Conservation (phyloP, 2,797 vertebrate genomes). For the Microchirus variegatus region DNA sequence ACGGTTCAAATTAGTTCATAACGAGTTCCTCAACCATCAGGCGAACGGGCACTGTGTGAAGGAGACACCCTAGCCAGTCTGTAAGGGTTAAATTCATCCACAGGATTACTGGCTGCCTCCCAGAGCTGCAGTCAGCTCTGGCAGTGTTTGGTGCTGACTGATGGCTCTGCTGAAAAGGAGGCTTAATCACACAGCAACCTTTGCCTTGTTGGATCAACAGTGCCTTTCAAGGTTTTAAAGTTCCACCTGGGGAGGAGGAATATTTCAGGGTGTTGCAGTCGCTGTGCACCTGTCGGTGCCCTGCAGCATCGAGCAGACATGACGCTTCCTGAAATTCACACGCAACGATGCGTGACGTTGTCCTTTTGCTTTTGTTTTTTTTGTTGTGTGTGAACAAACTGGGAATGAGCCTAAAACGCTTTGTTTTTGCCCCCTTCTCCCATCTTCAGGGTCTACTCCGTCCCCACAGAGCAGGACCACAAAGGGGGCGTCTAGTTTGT, state of each 20-base stretch:
- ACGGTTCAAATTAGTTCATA: constrained; percentile 39
- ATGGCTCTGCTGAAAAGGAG: constrained; percentile 77
- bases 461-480: constrained; percentile 79
- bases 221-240: constrained; percentile 63
- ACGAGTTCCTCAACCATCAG: constrained; percentile 25
- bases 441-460: constrained; percentile 76
- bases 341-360: constrained; percentile 24
- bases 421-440: constrained; percentile 12
- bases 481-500: constrained; percentile 75
- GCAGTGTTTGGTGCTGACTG: constrained; percentile 75
- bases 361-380: constrained; percentile 4
- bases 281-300: constrained; percentile 61
- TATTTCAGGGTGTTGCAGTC: constrained; percentile 64
- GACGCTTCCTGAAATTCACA: constrained; percentile 36
- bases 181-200: constrained; percentile 84
- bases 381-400: constrained; percentile 18
- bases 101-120: constrained; percentile 75
- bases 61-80: constrained; percentile 44
- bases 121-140: constrained; percentile 68
- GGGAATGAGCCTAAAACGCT: constrained; percentile 37
- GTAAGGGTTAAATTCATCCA: constrained; percentile 78
- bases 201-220: constrained; percentile 80
- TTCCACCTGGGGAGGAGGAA: constrained; percentile 71
- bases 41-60: constrained; percentile 1
- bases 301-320: constrained; percentile 34